phyloP scores from a whole-genome alignment of 1,140 invertebrate genomes.

The Aphis gossypii region DNA sequence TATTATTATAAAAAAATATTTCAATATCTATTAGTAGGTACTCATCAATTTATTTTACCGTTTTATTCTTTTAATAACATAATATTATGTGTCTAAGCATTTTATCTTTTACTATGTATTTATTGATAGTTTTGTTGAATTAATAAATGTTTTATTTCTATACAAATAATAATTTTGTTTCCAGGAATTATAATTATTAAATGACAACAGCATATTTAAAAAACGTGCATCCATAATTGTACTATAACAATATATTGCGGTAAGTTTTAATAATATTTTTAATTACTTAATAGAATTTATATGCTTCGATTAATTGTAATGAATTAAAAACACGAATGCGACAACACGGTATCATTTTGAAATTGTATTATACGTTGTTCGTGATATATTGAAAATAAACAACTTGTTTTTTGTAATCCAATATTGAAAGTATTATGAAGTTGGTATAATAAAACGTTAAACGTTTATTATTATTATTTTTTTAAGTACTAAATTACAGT shows the following conservation, averaged over 20 bases:
- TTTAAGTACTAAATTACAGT: not conserved
- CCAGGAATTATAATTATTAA: not conserved
- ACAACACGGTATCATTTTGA: not conserved
- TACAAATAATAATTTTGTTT: not conserved
- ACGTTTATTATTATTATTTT: not conserved
- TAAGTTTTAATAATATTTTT: not conserved
- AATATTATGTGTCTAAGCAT: not conserved
- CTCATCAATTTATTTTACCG: not conserved
- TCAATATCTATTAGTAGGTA: not conserved
- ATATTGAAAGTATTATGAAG: not conserved
- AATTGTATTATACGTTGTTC: not conserved
- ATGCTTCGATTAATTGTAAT: not conserved
- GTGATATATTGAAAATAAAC: not conserved
- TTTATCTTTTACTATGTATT: not conserved
- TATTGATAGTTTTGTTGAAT: not conserved
- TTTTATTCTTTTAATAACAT: too few relatives aligned
- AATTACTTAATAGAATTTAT: not conserved
- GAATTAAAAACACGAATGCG: not conserved
- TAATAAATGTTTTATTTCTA: not conserved
- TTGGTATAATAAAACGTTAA: not conserved
- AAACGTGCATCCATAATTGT: not conserved
- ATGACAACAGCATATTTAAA: not conserved
- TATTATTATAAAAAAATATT: not conserved
- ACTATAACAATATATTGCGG: not conserved
- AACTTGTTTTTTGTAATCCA: not conserved